Percentiles rank a stretch among this genome's conserved stretches.
These are phyloP conservation scores for Leucoraja erinaceus DNA, from an alignment of 2,113 vertebrate species.

Conservation along the genomic window DNA sequence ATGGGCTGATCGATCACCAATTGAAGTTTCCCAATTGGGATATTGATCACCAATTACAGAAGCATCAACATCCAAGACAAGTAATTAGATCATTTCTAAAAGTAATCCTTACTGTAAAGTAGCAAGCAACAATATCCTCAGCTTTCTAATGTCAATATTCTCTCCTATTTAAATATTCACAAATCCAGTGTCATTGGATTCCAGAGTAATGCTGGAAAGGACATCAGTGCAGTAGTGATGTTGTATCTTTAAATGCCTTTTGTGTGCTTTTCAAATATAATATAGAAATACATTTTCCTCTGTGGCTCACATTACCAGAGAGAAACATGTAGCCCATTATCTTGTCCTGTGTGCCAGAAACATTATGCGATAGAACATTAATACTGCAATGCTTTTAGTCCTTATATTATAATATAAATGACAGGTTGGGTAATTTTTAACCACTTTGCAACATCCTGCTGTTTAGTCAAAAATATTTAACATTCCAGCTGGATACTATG, in stretches of 20 bases:
- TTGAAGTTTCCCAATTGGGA: neutral
- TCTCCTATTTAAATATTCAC: neutral
- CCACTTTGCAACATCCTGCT: neutral
- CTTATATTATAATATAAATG: neutral
- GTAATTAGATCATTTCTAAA: neutral
- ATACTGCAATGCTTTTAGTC: neutral
- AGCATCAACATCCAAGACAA: neutral
- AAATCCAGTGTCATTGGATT: neutral
- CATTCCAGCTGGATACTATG: neutral
- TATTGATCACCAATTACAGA: too few species aligned
- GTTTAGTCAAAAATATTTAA: neutral
- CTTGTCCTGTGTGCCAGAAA: neutral
- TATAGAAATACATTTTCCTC: slow-evolving; percentile 24
- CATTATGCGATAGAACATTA: slow-evolving; percentile 28
- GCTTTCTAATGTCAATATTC: neutral
- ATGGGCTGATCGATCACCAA: neutral
- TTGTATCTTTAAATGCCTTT: slow-evolving; percentile 15
- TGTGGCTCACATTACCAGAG: neutral
- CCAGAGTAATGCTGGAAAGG: neutral
- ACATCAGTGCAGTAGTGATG: slow-evolving; percentile 14
- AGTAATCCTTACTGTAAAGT: neutral
- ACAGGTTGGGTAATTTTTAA: neutral
- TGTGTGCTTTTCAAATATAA: neutral
- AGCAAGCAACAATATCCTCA: neutral
- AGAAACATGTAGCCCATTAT: neutral